Evolutionary conservation across 2,113 vertebrate genomes (phyloP).

Genomic region (Laterallus jamaicensis): DNA sequence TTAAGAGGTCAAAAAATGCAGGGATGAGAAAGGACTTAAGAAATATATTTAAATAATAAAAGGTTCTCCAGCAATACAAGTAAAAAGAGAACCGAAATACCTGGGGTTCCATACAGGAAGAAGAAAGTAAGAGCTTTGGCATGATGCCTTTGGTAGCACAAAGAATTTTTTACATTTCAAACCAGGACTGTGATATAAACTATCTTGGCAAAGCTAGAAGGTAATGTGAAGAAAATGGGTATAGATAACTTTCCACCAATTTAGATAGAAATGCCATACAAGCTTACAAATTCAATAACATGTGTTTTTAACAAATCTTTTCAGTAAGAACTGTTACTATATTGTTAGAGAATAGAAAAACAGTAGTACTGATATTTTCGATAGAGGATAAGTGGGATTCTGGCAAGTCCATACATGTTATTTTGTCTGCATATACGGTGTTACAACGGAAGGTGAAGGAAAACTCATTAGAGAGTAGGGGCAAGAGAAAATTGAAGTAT

Average conservation of each 20-base stretch:
- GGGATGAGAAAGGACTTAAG: background rate
- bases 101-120: background rate
- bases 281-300: background rate
- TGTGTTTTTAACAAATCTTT: background rate
- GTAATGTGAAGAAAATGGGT: background rate
- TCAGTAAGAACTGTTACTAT: background rate
- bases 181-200: background rate
- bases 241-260: background rate
- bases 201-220: background rate
- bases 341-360: background rate
- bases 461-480: background rate
- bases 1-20: background rate
- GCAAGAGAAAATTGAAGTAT: background rate
- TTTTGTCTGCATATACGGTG: background rate
- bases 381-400: background rate
- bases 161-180: background rate
- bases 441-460: background rate
- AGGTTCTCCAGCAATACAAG: background rate
- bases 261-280: background rate
- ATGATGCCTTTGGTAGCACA: background rate
- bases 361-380: background rate
- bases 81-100: background rate
- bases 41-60: conserved; percentile 5
- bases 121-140: background rate
- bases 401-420: background rate